Conservation (phyloP, 2,888 invertebrate genomes). For the Eilema griseolum region DNA sequence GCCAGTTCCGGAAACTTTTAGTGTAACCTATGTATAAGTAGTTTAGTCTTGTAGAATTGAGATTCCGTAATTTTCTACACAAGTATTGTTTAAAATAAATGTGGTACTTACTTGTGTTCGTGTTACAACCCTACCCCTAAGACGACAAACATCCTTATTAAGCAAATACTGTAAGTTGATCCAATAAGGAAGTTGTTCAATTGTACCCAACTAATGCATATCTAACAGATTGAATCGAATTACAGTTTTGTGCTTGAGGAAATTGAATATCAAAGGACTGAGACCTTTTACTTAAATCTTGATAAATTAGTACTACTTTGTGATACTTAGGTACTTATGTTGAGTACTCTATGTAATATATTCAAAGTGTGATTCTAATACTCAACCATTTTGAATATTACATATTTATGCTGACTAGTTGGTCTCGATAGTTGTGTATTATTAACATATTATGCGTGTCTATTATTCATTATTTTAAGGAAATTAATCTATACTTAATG, state of each 20-base stretch:
- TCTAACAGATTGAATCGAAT: constrained; percentile 9
- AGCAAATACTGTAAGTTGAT: constrained; percentile 4
- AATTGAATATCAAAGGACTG: constrained; percentile 13
- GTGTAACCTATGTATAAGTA: too few relatives aligned
- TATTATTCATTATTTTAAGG: too few relatives aligned
- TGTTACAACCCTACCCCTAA: background rate
- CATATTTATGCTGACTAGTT: background rate
- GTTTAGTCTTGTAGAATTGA: too few relatives aligned
- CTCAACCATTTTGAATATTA: background rate
- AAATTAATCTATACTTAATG: too few relatives aligned
- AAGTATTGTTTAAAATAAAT: background rate
- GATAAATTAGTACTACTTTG: background rate
- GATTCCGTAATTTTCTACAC: background rate
- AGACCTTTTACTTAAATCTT: constrained; percentile 5
- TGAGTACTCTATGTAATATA: background rate
- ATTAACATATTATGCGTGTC: too few relatives aligned
- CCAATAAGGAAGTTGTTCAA: constrained; percentile 13
- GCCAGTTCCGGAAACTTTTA: too few relatives aligned
- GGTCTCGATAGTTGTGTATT: too few relatives aligned
- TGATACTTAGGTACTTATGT: background rate
- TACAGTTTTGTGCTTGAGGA: constrained; percentile 12
- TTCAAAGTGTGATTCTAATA: background rate
- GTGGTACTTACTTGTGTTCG: background rate
- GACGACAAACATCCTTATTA: background rate
- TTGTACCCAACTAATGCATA: constrained; percentile 7